Percentiles rank a stretch among this genome's conserved stretches.
These are phyloP conservation scores for Spodoptera exigua DNA, from an alignment of 2,888 invertebrate species.

Conservation along the genomic window DNA sequence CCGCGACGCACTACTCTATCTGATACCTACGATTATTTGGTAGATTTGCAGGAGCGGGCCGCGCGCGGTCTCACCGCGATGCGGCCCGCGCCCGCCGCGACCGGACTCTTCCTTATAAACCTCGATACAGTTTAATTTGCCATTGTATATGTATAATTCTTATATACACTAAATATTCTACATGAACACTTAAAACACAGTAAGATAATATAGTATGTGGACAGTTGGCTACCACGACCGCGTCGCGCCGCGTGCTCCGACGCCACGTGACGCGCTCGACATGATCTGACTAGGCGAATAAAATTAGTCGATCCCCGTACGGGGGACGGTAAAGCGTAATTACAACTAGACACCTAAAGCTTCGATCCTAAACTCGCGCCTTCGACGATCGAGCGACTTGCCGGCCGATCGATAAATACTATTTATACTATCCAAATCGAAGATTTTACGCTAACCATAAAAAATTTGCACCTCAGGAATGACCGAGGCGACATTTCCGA, in stretches of 20 bases:
- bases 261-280: slow-evolving; percentile 73
- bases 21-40: slow-evolving; percentile 71
- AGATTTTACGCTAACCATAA: slow-evolving; percentile 60
- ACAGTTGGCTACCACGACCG: slow-evolving; percentile 81
- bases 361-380: slow-evolving; percentile 52
- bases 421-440: slow-evolving; percentile 61
- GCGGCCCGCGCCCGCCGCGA: slow-evolving; percentile 60
- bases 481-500: slow-evolving; percentile 51
- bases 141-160: slow-evolving; percentile 80
- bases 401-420: slow-evolving; percentile 56
- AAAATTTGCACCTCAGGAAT: slow-evolving; percentile 60
- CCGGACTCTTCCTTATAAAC: slow-evolving; percentile 59
- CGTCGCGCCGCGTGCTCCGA: slow-evolving; percentile 63
- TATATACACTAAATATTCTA: slow-evolving; percentile 85
- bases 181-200: slow-evolving; percentile 87
- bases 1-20: slow-evolving; percentile 82
- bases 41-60: slow-evolving; percentile 60
- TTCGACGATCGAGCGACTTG: slow-evolving; percentile 44
- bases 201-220: slow-evolving; percentile 82
- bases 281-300: slow-evolving; percentile 85
- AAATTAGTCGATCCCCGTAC: slow-evolving; percentile 76
- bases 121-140: slow-evolving; percentile 67
- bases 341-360: slow-evolving; percentile 72
- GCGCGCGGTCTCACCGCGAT: slow-evolving; percentile 59
- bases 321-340: slow-evolving; percentile 81